Evolutionary conservation across 2,888 invertebrate species (phyloP), one percentile per base, ranked within the genome.

Genomic region (Melanostoma mellinum): DNA sequence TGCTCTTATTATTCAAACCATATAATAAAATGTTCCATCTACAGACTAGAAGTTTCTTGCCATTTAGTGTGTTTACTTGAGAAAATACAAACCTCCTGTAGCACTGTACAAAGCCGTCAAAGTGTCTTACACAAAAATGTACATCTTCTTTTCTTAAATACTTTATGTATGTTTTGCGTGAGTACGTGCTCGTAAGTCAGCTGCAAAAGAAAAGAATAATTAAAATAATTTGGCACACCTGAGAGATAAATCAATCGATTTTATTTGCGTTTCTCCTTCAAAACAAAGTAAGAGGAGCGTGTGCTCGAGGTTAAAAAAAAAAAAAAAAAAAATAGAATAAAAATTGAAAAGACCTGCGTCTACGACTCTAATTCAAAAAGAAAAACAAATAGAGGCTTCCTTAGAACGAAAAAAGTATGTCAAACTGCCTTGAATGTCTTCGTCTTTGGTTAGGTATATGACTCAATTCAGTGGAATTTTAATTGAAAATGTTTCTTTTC

Each of bases 181-280:
- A 6, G 42, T 61, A 40, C 73, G 48, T 65, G 73, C 61, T 38
- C 56, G 30, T 30, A 30, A 63, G 55, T 77, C 69, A 81, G 71
- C 73, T 73, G 63, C 36, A 69, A 63, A 80, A 63, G 38, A 78
- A 77, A 63, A 72, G 52, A 73, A 73, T 69, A 74, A 82, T 77
- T 77, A 77, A 82, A 82, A 82, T 82, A 82, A 82, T 82, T 82
- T 82, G 82, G 82, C 82, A 82, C 82, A 82, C 78, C 82, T 78
- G 82, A 82, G 78, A 73, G 78, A 82, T 82, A 82, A 78, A 82
- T 82, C 78, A 82, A 82, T 82, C 58, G 82, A 82, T 82, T 78
- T 63, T 73, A 78, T 73, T 74, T 78, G 69, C 78, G 68, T 73
- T 53, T 67, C 65, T 60, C 53, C 63, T 44, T 42, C 60, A 68